These are phyloP conservation scores for Morinoia aosen DNA, from an alignment of 2,888 invertebrate genomes.

Conservation along the genomic window DNA sequence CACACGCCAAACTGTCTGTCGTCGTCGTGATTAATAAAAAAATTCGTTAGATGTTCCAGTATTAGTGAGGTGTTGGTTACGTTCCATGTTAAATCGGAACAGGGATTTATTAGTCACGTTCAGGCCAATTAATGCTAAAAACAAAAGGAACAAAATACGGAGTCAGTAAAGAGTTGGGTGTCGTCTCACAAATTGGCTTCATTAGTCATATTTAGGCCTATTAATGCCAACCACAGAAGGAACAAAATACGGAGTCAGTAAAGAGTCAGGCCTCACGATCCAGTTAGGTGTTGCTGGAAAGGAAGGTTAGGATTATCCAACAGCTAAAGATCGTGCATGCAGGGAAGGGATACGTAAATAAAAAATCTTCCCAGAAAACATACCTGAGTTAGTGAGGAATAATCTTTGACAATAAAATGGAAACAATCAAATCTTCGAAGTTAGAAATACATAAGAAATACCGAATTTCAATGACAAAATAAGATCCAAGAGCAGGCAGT, in stretches of 20 bases:
- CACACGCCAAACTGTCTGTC: no score
- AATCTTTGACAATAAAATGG: background rate
- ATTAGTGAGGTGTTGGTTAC: background rate
- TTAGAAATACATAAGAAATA: background rate
- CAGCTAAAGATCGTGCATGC: no score
- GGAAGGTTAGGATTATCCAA: background rate
- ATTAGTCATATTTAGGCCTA: background rate
- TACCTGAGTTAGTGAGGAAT: background rate
- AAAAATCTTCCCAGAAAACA: background rate
- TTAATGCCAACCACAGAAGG: background rate
- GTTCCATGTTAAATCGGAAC: background rate
- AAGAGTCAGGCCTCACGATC: background rate
- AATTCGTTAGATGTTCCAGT: background rate
- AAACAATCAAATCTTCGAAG: background rate
- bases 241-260: background rate
- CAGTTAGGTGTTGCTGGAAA: slow-evolving; percentile 12
- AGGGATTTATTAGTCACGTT: background rate
- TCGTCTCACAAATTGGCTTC: background rate
- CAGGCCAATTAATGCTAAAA: background rate
- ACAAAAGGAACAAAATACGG: background rate
- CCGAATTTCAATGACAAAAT: background rate
- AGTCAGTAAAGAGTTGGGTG: background rate
- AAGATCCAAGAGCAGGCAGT: background rate
- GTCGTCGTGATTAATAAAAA: background rate
- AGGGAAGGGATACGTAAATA: no score